These are phyloP conservation scores for Electrophaes corylata DNA, from an alignment of 2,888 invertebrate species.

Conservation along the genomic window DNA sequence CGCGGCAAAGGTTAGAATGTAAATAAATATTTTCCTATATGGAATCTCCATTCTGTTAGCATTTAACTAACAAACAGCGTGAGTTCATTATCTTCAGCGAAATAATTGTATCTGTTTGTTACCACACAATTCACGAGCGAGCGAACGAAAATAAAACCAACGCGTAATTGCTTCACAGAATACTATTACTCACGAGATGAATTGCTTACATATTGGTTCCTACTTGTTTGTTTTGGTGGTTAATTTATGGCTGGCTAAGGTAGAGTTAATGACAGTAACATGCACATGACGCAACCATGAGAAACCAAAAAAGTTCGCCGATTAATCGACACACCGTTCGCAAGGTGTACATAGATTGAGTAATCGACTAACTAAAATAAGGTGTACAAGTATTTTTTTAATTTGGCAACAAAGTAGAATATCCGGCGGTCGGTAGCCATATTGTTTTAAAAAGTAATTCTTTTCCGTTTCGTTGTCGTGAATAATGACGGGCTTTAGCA, in stretches of 20 bases:
- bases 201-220: too few species aligned
- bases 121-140: not conserved
- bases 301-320: not conserved
- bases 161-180: too few species aligned
- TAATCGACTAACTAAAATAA: not conserved
- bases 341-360: too few species aligned
- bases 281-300: not conserved
- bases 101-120: not conserved
- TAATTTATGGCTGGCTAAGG: too few species aligned
- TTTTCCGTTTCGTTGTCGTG: constrained; percentile 88
- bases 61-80: not conserved
- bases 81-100: not conserved
- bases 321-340: not conserved
- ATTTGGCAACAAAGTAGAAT: constrained; percentile 44
- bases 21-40: constrained; percentile 90
- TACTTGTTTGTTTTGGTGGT: too few species aligned
- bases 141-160: constrained; percentile 12
- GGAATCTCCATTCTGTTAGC: constrained; percentile 87
- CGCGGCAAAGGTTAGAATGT: constrained; percentile 89
- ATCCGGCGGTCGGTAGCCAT: constrained; percentile 79
- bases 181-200: too few species aligned
- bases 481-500: constrained; percentile 92
- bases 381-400: constrained; percentile 16
- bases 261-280: too few species aligned
- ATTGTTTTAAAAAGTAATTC: constrained; percentile 74